Base-by-base conservation (phyloP, 2,113 vertebrate genomes). In the Lycocorax pyrrhopterus region DNA sequence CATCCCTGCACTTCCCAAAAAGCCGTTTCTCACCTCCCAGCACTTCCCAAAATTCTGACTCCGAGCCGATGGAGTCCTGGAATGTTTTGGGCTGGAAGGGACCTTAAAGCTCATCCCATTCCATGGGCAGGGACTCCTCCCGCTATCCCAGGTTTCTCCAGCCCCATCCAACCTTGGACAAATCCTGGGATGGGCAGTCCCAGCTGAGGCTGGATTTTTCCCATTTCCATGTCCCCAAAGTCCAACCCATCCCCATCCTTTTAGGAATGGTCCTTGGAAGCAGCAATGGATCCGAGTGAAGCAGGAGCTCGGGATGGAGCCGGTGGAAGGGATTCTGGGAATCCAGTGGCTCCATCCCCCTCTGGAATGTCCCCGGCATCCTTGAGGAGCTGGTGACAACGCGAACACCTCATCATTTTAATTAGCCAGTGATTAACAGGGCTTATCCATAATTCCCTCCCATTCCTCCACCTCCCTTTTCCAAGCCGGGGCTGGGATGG, bases 361-460 rank as follows among this genome's bases (percentile, higher is more conserved):
- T 71, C 63, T 9, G 0, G 39, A 15, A 1, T 4, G 16, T 58
- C 25, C n/a, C 53, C 46, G 6, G 13, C 77, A 46, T 37, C 53
- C 47, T 60, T 30, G 12, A 75, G 78, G 93, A 92, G 83, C 67
- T 2, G 0, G 25, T 81, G 83, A 84, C 27, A 55, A 59, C 17
- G 9, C 2, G 32, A 95, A 91, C 81, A 58, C 84, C 43, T 79
- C 85, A 33, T 95, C 69, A 47, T 79, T 94, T 95, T 87, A 96
- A 97, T 97, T 96, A 96, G 84, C 32, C 39, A 2, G 10, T 89
- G 94, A 96, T 96, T 93, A 95, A 68, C 3, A 20, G 90, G 67
- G 86, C 46, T 37, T 41, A 85, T 79, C 47, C 88, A 43, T 93
- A 86, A 97, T 94, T 95, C 82, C 90, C 82, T 33, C 47, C 49